phyloP scores from a whole-genome alignment of 2,888 invertebrate species.

The Chymomyza caudatula region DNA sequence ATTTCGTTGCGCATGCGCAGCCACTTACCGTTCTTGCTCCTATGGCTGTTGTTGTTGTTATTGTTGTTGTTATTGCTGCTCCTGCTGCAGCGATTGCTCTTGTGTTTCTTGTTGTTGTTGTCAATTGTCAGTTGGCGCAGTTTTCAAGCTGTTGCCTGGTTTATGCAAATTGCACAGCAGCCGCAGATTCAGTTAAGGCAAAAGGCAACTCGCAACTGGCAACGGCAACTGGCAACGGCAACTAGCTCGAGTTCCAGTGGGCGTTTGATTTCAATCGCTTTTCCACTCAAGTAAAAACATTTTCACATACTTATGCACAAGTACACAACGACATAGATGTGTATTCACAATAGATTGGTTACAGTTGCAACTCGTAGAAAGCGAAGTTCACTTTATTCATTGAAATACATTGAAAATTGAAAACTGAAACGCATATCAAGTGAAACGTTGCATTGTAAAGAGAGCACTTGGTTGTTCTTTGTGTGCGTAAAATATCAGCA shows the following conservation, averaged over 20 bases:
- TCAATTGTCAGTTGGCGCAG: slow-evolving; percentile 60
- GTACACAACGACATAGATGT: background rate
- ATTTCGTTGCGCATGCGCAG: slow-evolving; percentile 54
- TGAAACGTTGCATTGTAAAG: slow-evolving; percentile 48
- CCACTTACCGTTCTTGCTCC: slow-evolving; percentile 35
- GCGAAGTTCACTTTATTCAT: no score
- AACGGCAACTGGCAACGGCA: slow-evolving; percentile 4
- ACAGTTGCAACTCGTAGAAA: background rate
- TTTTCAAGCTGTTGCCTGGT: slow-evolving; percentile 47
- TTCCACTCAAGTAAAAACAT: slow-evolving; percentile 38
- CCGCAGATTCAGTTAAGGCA: slow-evolving; percentile 29
- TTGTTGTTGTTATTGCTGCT: slow-evolving; percentile 49
- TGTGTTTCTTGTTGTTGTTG: slow-evolving; percentile 42
- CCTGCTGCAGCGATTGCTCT: no score
- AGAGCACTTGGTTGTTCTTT: no score
- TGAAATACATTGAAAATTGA: no score
- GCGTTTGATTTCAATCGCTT: slow-evolving; percentile 73
- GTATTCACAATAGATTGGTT: background rate
- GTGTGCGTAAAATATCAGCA: no score
- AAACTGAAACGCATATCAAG: background rate
- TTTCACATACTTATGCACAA: slow-evolving; percentile 49
- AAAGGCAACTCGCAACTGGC: slow-evolving; percentile 18
- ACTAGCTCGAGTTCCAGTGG: slow-evolving; percentile 61
- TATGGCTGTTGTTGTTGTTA: slow-evolving; percentile 19
- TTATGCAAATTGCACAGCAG: slow-evolving; percentile 68